These are phyloP conservation scores for Lasioglossum calceatum DNA, from an alignment of 2,888 invertebrate genomes.

Conservation along the genomic window DNA sequence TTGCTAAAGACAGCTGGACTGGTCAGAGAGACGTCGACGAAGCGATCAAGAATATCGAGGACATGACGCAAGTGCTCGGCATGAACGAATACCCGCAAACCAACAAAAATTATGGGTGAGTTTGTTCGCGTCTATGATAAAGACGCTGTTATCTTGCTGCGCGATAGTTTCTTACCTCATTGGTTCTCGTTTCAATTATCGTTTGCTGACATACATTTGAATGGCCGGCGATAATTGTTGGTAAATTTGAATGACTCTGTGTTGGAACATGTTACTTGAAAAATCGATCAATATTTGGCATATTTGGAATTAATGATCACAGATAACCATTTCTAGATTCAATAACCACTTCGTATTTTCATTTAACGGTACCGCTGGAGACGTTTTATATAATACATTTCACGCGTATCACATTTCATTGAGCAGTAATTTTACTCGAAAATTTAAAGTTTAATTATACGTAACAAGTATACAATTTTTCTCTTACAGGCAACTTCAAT, in stretches of 20 bases:
- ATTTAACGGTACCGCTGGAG: neutral
- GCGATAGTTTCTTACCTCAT: conserved; percentile 17
- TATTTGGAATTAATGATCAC: neutral
- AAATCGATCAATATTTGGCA: neutral
- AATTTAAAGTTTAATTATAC: too few relatives aligned
- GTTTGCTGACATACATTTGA: conserved; percentile 28
- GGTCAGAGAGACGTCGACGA: conserved; percentile 97
- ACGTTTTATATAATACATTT: too few relatives aligned
- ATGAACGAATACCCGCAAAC: conserved; percentile 91
- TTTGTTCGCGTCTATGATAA: conserved; percentile 29
- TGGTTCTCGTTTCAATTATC: conserved; percentile 24
- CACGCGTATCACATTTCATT: too few relatives aligned
- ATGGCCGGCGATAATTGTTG: neutral
- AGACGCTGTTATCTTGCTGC: conserved; percentile 14
- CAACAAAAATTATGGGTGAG: conserved; percentile 89
- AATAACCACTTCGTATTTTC: too few relatives aligned
- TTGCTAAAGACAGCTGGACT: conserved; percentile 93
- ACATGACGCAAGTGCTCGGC: conserved; percentile 90
- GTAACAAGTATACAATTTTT: conserved; percentile 17
- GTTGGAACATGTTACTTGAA: neutral
- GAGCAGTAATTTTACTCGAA: too few relatives aligned
- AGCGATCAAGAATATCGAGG: conserved; percentile 92
- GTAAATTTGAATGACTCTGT: neutral
- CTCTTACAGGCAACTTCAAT: conserved; percentile 90
- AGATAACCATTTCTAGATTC: neutral